Evolutionary conservation across 1,140 invertebrate genomes (phyloP).

Genomic region (Popillia japonica): DNA sequence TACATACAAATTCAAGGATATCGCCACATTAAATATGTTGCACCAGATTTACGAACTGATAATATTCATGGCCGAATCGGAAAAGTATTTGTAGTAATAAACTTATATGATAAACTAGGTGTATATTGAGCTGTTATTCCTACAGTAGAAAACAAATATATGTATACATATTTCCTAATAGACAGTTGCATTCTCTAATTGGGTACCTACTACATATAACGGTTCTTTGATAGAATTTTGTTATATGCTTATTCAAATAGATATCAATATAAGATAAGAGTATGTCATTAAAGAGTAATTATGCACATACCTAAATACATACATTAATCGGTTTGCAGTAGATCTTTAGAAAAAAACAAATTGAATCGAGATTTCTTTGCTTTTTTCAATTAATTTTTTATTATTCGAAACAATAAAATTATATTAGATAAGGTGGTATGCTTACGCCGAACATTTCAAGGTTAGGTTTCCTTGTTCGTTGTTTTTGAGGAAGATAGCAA

Average conservation of each 20-base stretch:
- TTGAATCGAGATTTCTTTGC: too few relatives aligned
- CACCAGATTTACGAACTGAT: not conserved
- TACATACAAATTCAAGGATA: not conserved
- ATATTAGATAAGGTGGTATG: too few relatives aligned
- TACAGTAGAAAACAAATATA: not conserved
- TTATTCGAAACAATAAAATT: too few relatives aligned
- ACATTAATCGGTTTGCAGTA: too few relatives aligned
- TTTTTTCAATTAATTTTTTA: too few relatives aligned
- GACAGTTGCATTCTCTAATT: not conserved
- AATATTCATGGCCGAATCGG: not conserved
- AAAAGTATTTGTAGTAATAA: conserved; percentile 7
- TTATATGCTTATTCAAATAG: not conserved
- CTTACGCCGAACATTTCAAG: too few relatives aligned
- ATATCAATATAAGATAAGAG: not conserved
- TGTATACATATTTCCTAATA: not conserved
- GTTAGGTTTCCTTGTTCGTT: too few relatives aligned
- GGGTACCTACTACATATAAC: not conserved
- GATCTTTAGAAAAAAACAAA: too few relatives aligned
- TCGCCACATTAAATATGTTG: not conserved
- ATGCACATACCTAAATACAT: not conserved
- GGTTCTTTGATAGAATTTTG: not conserved
- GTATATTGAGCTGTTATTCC: not conserved
- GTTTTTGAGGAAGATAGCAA: too few relatives aligned
- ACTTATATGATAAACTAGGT: conserved; percentile 8
- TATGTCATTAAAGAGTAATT: not conserved